A percentile compares a stretch with the other conserved stretches of the same genome.
Conservation (phyloP, 2,113 vertebrate genomes). For the Plectropomus leopardus region DNA sequence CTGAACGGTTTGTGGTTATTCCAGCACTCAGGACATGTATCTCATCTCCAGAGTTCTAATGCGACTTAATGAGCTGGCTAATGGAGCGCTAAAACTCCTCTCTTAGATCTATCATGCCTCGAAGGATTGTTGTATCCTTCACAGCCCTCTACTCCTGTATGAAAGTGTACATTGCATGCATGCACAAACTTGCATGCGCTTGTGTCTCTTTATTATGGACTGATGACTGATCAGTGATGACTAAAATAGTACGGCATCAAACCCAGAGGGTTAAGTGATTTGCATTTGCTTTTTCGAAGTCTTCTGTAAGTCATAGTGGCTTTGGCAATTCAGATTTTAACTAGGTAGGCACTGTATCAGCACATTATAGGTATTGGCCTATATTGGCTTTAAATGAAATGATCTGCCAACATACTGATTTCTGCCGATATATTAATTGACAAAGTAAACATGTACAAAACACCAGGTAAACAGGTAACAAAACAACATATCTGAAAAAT, state of each 20-base stretch:
- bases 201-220: background rate
- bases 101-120: slow-evolving; percentile 65
- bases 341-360: too few relatives aligned
- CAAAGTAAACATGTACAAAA: too few relatives aligned
- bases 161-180: background rate
- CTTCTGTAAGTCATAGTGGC: background rate
- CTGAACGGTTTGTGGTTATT: slow-evolving; percentile 48
- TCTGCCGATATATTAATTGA: too few relatives aligned
- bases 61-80: slow-evolving; percentile 79
- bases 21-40: slow-evolving; percentile 58
- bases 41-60: slow-evolving; percentile 73
- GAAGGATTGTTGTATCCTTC: slow-evolving; percentile 46
- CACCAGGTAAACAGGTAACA: too few relatives aligned
- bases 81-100: slow-evolving; percentile 65
- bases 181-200: background rate
- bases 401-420: too few relatives aligned
- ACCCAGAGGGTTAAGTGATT: background rate
- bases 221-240: background rate
- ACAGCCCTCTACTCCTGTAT: background rate
- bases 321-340: background rate
- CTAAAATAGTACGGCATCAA: background rate
- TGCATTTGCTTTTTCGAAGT: background rate
- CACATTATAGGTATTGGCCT: too few relatives aligned
- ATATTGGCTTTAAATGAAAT: too few relatives aligned
- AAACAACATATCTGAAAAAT: too few relatives aligned